Evolutionary conservation across 2,888 invertebrate genomes (phyloP), one percentile per base, ranked within the genome.

Genomic region (Amphiduros pacificus): DNA sequence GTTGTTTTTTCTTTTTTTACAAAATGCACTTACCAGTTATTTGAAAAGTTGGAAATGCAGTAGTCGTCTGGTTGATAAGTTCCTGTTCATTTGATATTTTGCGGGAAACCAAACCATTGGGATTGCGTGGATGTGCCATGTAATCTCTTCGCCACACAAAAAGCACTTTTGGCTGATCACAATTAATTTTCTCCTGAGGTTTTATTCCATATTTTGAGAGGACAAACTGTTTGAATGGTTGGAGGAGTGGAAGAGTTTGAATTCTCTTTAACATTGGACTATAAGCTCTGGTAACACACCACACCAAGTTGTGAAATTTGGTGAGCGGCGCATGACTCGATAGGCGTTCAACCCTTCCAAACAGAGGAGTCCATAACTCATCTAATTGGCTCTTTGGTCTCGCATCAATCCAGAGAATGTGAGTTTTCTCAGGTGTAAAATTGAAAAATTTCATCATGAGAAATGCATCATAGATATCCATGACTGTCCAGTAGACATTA

Each of bases 401-500:
- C 2, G 71, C 74, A 61, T 79, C 79, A n/a, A 77, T 65, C 57
- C 70, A 71, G n/a, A 78, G 57, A 5, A 79, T 67, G 4, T 66
- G 71, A 0, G 70, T 58, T 9, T 73, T 59, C n/a, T 68, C 62
- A 2, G 72, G 71, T 11, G 67, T 52, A 14, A 68, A 51, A 36
- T 69, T 57, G 31, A 75, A 74, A 6, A 72, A 63, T 20, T 70
- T 64, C 50, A 71, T 64, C 60, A 75, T 67, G 5, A 77, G 64
- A 54, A 73, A 79, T 1, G 75, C 74, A 60, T 75, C 76, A 65
- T 72, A 79, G 60, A 71, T 72, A 63, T 79, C 78, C 0, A 76
- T 74, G 70, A 79, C 74, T 0, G 77, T 74, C 55, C 77, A 77
- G 60, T 78, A 79, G 11, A 77, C 49, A 55, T 79, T 79, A 4